A percentile compares a stretch with the other conserved stretches of the same genome.
These are phyloP conservation scores for Amblyornis subalaris DNA, from an alignment of 2,113 vertebrate genomes.

Conservation along the genomic window DNA sequence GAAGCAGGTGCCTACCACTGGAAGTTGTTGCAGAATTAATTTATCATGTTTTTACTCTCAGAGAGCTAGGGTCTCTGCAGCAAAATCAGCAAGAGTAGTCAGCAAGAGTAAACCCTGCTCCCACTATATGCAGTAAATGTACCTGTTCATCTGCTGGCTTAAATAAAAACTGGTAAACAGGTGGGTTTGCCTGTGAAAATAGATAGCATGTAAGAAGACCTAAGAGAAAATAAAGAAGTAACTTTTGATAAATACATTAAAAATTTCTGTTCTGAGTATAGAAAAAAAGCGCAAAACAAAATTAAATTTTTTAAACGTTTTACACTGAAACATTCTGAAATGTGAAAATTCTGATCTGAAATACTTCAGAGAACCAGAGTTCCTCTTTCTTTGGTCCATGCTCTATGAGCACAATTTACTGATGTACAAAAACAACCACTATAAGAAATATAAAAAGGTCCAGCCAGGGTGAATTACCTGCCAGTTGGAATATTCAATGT, in stretches of 20 bases:
- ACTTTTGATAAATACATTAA: background rate
- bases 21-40: background rate
- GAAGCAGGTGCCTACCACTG: background rate
- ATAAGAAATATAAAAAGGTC: background rate
- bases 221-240: background rate
- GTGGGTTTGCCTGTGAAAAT: constrained; percentile 21
- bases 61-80: background rate
- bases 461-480: background rate
- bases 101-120: background rate
- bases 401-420: background rate
- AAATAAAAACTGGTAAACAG: constrained; percentile 39
- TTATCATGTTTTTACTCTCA: background rate
- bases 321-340: background rate
- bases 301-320: background rate
- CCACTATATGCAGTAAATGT: background rate
- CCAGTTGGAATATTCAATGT: background rate
- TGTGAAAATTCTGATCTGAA: background rate
- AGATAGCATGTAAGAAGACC: background rate
- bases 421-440: background rate
- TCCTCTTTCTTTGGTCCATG: background rate
- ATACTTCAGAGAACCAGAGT: background rate
- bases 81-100: background rate
- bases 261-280: background rate
- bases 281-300: background rate
- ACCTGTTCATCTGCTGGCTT: constrained; percentile 10